Base-by-base conservation (phyloP, 2,797 vertebrate species). In the Parauchenoglanis punctatus region DNA sequence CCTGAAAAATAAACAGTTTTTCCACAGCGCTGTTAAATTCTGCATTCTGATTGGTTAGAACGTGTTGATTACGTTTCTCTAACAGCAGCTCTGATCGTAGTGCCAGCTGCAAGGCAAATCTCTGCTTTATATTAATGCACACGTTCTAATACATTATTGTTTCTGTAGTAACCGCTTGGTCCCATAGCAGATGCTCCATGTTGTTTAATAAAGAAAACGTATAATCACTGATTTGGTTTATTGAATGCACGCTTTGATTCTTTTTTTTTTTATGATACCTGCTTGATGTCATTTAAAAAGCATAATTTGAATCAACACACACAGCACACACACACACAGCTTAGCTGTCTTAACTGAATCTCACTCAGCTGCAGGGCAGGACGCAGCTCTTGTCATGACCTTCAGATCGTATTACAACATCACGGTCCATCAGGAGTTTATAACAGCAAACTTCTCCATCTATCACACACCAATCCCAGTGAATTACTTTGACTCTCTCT, bases 401-500 rank as follows among this genome's bases (percentile, higher is more conserved):
- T 85, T 81, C 56, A 61, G 87, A 85, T 87, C 65, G 25, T 70
- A 81, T 88, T 85, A 88, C 67, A 56, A 65, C 87, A 65, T 58
- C 8, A 44, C n/a, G 15, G 82, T 31, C 73, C 15, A 49, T 67
- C 72, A 68, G 77, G 31, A 81, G 56, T 61, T 80, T 68, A 72
- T 84, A 80, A 85, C 13, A 28, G 25, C 65, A 63, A 72, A 75
- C 13, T 44, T 52, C 54, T 31, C 56, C 4, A 3, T 46, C 81
- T 25, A 28, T 78, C 61, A 61, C 20, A 63, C 46, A 23, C 56
- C 44, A 73, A 18, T 82, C 67, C 46, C 23, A 73, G n/a, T 56
- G 35, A 3, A 52, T 73, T 68, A 31, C 18, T 31, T 78, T 35
- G n/a, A 49, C 10, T 18, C 56, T 18, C 20, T 56, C 4, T 78